These are phyloP conservation scores for Mormyrus lacerda DNA, from an alignment of 2,113 vertebrate species.

Conservation along the genomic window DNA sequence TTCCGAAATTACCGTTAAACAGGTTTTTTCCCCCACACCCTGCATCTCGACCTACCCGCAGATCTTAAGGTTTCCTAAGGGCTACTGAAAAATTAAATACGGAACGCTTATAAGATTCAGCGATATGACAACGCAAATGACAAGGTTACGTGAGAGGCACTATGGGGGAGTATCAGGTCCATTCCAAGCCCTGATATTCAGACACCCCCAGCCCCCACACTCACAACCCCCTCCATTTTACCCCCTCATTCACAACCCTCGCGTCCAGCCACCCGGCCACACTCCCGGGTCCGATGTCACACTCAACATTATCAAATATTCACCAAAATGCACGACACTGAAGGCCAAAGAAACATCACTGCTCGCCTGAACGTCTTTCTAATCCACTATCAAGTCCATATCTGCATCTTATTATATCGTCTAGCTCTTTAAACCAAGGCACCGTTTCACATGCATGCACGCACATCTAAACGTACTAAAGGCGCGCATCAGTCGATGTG, in stretches of 20 bases:
- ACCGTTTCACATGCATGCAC: background rate
- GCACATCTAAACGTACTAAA: background rate
- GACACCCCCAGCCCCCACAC: background rate
- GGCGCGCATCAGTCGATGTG: background rate
- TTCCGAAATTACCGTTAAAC: background rate
- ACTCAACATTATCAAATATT: background rate
- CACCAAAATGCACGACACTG: background rate
- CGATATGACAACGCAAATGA: background rate
- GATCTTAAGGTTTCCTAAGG: background rate
- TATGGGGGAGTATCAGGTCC: background rate
- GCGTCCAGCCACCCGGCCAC: background rate
- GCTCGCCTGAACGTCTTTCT: background rate
- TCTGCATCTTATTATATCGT: background rate
- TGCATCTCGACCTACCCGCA: background rate
- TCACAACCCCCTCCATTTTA: constrained; percentile 20
- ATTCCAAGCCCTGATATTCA: background rate
- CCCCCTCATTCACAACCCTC: constrained; percentile 11
- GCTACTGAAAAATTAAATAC: background rate
- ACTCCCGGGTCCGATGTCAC: background rate
- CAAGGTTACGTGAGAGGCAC: background rate
- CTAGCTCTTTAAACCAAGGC: background rate
- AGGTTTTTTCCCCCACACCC: background rate
- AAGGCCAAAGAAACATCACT: background rate
- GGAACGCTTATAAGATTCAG: background rate
- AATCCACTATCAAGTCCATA: background rate